These are phyloP conservation scores for Nematolebias whitei DNA, from an alignment of 2,113 vertebrate species.

Conservation along the genomic window DNA sequence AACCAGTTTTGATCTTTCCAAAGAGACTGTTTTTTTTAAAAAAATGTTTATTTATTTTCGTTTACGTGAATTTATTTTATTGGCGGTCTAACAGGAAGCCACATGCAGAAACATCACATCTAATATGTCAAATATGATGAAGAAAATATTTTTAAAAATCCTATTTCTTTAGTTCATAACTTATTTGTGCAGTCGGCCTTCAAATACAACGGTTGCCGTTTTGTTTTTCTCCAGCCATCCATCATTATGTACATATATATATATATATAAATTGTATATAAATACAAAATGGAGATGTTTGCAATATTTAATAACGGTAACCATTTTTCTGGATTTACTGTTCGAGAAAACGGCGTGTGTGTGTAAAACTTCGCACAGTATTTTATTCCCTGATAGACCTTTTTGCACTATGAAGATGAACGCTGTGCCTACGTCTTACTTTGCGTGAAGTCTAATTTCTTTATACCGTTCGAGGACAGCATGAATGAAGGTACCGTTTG, in stretches of 20 bases:
- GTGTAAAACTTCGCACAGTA: not conserved
- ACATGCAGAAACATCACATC: constrained; percentile 8
- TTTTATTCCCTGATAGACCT: constrained; percentile 31
- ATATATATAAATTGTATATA: no score
- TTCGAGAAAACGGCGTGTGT: not conserved
- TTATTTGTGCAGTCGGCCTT: no score
- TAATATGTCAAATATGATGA: not conserved
- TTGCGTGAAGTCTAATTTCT: constrained; percentile 23
- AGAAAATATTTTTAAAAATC: not conserved
- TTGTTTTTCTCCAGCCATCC: no score
- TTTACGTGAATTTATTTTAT: constrained; percentile 23
- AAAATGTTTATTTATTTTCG: constrained; percentile 63
- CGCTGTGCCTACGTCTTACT: constrained; percentile 49
- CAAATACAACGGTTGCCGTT: no score
- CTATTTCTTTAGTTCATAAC: not conserved
- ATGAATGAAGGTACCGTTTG: constrained; percentile 21
- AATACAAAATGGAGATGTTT: not conserved
- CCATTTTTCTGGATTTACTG: no score
- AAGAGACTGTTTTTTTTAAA: constrained; percentile 65
- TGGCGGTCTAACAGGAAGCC: constrained; percentile 26
- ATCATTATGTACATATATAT: no score
- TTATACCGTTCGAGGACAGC: constrained; percentile 11
- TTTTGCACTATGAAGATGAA: constrained; percentile 58
- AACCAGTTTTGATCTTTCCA: constrained; percentile 59
- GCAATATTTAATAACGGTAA: not conserved